Base-by-base conservation (phyloP, 1,140 invertebrate species). In the Portunus trituberculatus region DNA sequence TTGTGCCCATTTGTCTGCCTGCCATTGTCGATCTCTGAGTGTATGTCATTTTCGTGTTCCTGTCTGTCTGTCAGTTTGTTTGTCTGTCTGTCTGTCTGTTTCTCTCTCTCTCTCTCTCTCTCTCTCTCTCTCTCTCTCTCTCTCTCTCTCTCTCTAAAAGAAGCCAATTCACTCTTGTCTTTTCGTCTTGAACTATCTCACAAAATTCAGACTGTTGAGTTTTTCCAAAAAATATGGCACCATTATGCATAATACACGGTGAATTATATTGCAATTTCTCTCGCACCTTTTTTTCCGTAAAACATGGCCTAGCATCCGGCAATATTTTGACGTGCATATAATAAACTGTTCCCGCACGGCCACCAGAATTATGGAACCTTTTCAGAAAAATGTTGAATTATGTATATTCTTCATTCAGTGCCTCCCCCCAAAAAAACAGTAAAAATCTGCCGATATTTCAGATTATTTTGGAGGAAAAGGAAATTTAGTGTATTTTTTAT, bases 161-260 rank as follows among this genome's bases (percentile, higher is more conserved):
- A 6, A 39, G 39, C 39, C 39, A 39, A 39, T 39, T 39, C 39
- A 39, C 67, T 76, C 67, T 76, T 76, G 6, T 76, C n/a, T 76
- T 8, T n/a, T 7, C n/a, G 67, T 76, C 25, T n/a, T 76, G 67
- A 76, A 76, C 6, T 76, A 76, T 76, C 67, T 76, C 67, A 59
- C 52, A 76, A n/a, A 76, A 76, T 76, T 76, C 67, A 76, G 67
- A 25, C 20, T n/a, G 67, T 76, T 76, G 16, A n/a, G 67, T 25
- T n/a, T 52, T 20, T 20, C 52, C 10, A 59, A 59, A 59, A 59
- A n/a, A 76, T n/a, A 76, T 76, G 67, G 67, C 67, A 10, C 6
- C 20, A 76, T 76, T 76, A n/a, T 76, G n/a, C 67, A 76, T 76
- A 76, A 76, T 59, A 59, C 52, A 59, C 67, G n/a, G 67, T 76